Conservation (phyloP, 1,140 invertebrate genomes). For the Penaeus indicus region DNA sequence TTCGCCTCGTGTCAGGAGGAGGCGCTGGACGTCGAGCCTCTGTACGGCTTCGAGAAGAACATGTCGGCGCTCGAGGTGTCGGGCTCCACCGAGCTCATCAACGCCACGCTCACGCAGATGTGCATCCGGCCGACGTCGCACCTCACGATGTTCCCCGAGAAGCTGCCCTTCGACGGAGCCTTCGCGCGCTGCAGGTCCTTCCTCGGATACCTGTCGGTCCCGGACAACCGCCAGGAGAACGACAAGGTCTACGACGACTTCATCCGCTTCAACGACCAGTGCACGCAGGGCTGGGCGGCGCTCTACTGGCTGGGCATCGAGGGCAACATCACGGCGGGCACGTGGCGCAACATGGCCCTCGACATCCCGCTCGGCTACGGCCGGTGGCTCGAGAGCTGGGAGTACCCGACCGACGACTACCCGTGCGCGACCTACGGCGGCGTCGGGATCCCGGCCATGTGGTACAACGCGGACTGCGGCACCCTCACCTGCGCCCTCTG, state of each 20-base stretch:
- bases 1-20: background rate
- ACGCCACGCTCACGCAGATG: background rate
- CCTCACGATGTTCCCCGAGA: background rate
- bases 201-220: background rate
- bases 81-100: background rate
- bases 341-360: background rate
- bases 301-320: constrained; percentile 7
- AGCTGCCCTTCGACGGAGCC: background rate
- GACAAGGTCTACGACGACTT: constrained; percentile 7
- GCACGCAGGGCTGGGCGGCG: background rate
- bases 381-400: constrained; percentile 5
- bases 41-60: background rate
- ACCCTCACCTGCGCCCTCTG: constrained; percentile 21
- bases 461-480: constrained; percentile 4
- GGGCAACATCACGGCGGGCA: background rate
- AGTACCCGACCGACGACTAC: background rate
- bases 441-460: background rate
- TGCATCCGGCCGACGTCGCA: background rate
- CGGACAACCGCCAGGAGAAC: background rate
- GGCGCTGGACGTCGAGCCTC: background rate
- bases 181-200: background rate
- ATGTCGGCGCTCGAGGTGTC: background rate
- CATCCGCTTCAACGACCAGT: background rate
- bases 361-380: background rate
- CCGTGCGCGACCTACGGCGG: background rate